A percentile compares a stretch with the other conserved stretches of the same genome.
These are phyloP conservation scores for Campylomormyrus tamandua DNA, from an alignment of 2,113 vertebrate genomes.

Conservation along the genomic window DNA sequence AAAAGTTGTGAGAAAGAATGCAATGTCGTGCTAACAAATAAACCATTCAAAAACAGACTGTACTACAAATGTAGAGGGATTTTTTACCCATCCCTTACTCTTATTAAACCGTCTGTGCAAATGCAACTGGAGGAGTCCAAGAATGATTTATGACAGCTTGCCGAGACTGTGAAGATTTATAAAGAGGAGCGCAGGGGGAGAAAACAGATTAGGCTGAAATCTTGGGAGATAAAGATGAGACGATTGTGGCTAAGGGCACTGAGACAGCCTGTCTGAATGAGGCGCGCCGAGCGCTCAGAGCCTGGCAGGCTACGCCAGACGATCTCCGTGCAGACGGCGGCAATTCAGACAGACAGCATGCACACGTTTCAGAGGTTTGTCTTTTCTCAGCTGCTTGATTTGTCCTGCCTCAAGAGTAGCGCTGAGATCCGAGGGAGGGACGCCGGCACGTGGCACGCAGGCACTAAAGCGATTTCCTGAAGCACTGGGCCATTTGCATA, in stretches of 20 bases:
- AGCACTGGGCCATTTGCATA: not conserved
- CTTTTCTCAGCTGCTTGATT: not conserved
- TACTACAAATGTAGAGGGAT: conserved; percentile 49
- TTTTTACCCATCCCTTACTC: conserved; percentile 44
- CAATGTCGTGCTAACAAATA: not conserved
- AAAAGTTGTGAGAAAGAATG: not conserved
- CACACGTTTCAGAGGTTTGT: not conserved
- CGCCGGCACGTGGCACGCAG: not conserved
- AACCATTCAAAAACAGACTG: conserved; percentile 50
- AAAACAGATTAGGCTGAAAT: conserved; percentile 66
- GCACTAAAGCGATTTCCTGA: not conserved
- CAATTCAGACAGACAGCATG: conserved; percentile 52
- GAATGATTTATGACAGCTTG: conserved; percentile 61
- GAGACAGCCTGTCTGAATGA: conserved; percentile 58
- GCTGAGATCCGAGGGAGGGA: not conserved
- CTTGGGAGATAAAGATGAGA: conserved; percentile 67
- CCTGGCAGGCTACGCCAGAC: conserved; percentile 57
- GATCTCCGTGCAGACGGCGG: conserved; percentile 42
- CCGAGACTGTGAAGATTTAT: conserved; percentile 46
- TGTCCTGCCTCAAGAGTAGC: not conserved
- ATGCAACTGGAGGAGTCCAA: conserved; percentile 54
- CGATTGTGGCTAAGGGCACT: conserved; percentile 60
- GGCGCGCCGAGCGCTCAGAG: conserved; percentile 54
- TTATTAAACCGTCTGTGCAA: conserved; percentile 59
- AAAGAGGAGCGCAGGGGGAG: conserved; percentile 60